Percentiles rank a stretch among this genome's conserved stretches.
These are phyloP conservation scores for Apus apus DNA, from an alignment of 2,113 vertebrate species.

Conservation along the genomic window DNA sequence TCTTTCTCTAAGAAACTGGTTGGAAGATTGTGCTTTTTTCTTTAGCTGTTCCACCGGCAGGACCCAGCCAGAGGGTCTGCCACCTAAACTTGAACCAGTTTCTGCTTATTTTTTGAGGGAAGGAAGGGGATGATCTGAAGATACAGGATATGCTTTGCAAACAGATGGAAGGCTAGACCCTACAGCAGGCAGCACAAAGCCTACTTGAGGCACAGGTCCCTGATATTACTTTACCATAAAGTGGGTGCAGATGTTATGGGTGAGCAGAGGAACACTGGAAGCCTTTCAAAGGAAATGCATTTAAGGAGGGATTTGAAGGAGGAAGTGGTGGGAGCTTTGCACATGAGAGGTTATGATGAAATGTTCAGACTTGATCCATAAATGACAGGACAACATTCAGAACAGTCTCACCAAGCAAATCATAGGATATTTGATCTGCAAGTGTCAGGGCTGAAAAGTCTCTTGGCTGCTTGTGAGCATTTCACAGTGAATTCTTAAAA, in stretches of 20 bases:
- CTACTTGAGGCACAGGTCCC: slow-evolving; percentile 12
- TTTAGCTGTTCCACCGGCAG: background rate
- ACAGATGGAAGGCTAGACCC: background rate
- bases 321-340: slow-evolving; percentile 63
- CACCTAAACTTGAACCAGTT: background rate
- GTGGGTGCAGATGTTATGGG: slow-evolving; percentile 57
- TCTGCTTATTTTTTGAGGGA: background rate
- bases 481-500: slow-evolving; percentile 28
- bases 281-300: slow-evolving; percentile 62
- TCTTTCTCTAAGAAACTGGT: background rate
- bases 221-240: slow-evolving; percentile 51
- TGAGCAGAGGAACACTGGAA: slow-evolving; percentile 46
- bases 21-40: background rate
- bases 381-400: slow-evolving; percentile 60
- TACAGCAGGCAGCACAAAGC: background rate
- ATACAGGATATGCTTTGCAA: background rate
- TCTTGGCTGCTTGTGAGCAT: slow-evolving; percentile 35
- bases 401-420: slow-evolving; percentile 53
- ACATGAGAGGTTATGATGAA: slow-evolving; percentile 54
- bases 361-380: slow-evolving; percentile 53
- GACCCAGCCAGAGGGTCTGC: background rate
- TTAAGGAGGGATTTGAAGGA: slow-evolving; percentile 66
- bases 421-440: slow-evolving; percentile 47
- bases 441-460: slow-evolving; percentile 47
- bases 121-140: background rate